These are phyloP conservation scores for Papilio xuthus DNA, from an alignment of 1,140 invertebrate species.

Conservation along the genomic window DNA sequence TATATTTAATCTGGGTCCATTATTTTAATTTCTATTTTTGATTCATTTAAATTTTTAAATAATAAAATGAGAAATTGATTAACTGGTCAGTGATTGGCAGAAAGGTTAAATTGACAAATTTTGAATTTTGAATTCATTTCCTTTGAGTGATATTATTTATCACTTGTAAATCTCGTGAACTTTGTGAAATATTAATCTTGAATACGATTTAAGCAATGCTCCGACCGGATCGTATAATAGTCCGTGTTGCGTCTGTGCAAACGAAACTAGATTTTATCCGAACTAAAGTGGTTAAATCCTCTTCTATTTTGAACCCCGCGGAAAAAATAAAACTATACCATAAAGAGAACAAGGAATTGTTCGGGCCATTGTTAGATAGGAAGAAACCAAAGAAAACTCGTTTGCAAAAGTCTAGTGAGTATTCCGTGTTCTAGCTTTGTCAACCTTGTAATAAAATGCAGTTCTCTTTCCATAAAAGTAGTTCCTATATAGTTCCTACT, in stretches of 20 bases:
- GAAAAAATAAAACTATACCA: slow-evolving; percentile 73
- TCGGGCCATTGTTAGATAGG: slow-evolving; percentile 72
- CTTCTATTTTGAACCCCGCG: slow-evolving; percentile 67
- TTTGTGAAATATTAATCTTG: slow-evolving; percentile 40
- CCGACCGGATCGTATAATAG: slow-evolving; percentile 51
- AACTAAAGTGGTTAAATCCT: slow-evolving; percentile 66
- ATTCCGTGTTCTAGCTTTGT: slow-evolving; percentile 48
- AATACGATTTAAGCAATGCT: slow-evolving; percentile 48
- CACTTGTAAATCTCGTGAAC: background rate
- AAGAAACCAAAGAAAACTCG: slow-evolving; percentile 70
- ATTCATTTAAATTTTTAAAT: background rate
- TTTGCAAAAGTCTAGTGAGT: slow-evolving; percentile 65
- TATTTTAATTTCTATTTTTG: background rate
- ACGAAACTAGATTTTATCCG: slow-evolving; percentile 57
- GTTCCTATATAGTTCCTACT: slow-evolving; percentile 19
- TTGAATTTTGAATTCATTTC: slow-evolving; percentile 23
- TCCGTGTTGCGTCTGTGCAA: slow-evolving; percentile 49
- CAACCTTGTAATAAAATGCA: slow-evolving; percentile 48
- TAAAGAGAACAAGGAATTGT: slow-evolving; percentile 75
- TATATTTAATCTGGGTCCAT: background rate
- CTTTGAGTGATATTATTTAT: background rate
- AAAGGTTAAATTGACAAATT: slow-evolving; percentile 4
- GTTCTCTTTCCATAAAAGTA: slow-evolving; percentile 35
- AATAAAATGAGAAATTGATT: background rate
- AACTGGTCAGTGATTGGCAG: background rate